These are phyloP conservation scores for Tadarida brasiliensis DNA, from an alignment of 2,797 vertebrate genomes.

Conservation along the genomic window DNA sequence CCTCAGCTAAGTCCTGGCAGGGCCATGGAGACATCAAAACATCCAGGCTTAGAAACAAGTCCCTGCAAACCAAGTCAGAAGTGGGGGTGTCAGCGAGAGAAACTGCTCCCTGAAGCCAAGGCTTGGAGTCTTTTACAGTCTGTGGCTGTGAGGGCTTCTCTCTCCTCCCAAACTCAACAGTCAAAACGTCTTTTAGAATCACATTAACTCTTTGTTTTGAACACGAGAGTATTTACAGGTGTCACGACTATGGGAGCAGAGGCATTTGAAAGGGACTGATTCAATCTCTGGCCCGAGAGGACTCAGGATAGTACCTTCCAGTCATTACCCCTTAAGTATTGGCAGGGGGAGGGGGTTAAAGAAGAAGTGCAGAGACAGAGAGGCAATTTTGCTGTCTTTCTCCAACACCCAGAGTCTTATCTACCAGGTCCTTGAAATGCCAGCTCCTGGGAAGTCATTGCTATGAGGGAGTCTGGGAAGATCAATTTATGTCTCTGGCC, in stretches of 20 bases:
- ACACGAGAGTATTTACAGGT: not conserved
- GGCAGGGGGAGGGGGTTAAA: not conserved
- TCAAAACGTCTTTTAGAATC: not conserved
- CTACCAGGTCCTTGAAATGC: not conserved
- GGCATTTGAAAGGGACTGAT: not conserved
- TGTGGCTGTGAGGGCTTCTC: not conserved
- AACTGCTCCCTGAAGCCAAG: not conserved
- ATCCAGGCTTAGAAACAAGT: not conserved
- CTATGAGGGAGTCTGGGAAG: not conserved
- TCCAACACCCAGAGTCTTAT: not conserved
- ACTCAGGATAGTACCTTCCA: not conserved
- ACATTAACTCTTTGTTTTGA: not conserved
- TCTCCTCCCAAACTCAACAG: not conserved
- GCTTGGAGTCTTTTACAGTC: not conserved
- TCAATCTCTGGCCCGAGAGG: not conserved
- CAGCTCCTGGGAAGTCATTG: not conserved
- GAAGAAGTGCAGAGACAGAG: not conserved
- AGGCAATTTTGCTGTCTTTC: not conserved
- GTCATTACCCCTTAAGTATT: not conserved
- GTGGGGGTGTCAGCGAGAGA: not conserved
- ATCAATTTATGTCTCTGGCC: not conserved
- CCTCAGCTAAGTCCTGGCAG: constrained; percentile 25
- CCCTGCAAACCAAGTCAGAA: not conserved
- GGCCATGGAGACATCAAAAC: not conserved
- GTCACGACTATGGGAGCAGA: not conserved